Base-by-base conservation (phyloP, 2,888 invertebrate genomes). In the Volucella zonaria region DNA sequence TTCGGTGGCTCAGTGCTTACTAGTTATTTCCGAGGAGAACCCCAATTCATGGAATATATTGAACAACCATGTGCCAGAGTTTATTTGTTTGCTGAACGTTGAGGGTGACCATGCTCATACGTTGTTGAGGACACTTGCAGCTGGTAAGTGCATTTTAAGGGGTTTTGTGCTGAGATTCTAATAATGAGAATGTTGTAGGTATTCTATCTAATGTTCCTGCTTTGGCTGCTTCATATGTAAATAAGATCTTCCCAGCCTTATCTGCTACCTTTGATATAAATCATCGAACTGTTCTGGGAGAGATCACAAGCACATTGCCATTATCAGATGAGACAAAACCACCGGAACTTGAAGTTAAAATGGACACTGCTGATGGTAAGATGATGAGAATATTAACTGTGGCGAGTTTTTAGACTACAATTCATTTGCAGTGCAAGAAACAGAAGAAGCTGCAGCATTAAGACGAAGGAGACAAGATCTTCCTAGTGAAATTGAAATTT, bases 11-110 rank as follows among this genome's bases (percentile, higher is more conserved):
- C 95, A 96, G 88, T 95, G 95, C 88, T 90, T 96, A 8, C 93
- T 95, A 88, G 95, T 95, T 6, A 93, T 95, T 51, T 93, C 95
- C 0, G 96, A 96, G 91, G 95, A 95, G 86, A 96, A 96, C 90
- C 91, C 93, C 0, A 89, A 91, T 76, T 94, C 94, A 0, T 93
- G 94, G 89, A 90, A 91, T 43, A 92, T 93, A 87, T 91, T 95
- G n/a, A 88, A 88, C 51, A 93, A 93, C 87, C 89, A 91, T 18
- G 93, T 93, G 58, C 92, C 93, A 62, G 92, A 91, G 51, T 90
- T 93, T 43, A 89, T 93, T 14, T 92, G 89, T 14, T 88, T 94
- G 11, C 88, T 94, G 15, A 89, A 89, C 40, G 85, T 93, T 91
- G 88, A 82, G 31, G 88, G 87, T 0, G 86, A 91, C 38, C 87